Percentiles rank a stretch among this genome's conserved stretches.
Conservation (phyloP, 2,113 vertebrate species). For the Cyrtonyx montezumae region DNA sequence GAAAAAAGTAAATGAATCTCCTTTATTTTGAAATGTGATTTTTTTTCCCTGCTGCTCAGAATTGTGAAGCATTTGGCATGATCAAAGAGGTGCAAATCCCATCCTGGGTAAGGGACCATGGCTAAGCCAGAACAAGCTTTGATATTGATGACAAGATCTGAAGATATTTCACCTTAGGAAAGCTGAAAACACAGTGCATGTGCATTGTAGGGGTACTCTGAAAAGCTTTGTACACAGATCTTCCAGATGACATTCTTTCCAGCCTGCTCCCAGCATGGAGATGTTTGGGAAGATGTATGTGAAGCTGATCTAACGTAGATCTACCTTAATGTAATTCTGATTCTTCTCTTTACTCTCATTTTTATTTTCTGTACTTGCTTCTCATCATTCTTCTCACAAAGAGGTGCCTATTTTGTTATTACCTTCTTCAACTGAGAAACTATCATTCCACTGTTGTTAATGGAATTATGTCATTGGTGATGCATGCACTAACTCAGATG, state of each 20-base stretch:
- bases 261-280: background rate
- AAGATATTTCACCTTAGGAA: background rate
- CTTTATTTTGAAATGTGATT: background rate
- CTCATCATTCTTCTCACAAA: background rate
- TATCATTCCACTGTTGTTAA: too few species aligned
- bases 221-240: background rate
- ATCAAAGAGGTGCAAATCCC: background rate
- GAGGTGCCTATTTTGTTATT: background rate
- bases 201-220: too few species aligned
- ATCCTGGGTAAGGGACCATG: too few species aligned
- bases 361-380: background rate
- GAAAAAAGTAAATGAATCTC: background rate
- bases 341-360: background rate
- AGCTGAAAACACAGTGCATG: rapidly evolving
- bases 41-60: background rate
- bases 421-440: background rate
- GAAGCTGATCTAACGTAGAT: background rate
- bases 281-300: background rate
- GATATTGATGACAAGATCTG: background rate
- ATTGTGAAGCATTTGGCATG: background rate
- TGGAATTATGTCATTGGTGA: background rate
- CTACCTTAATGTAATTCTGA: background rate
- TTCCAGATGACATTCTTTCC: background rate
- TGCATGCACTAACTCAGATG: background rate
- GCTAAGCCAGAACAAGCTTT: background rate